Conservation (phyloP, 2,113 vertebrate species). For the Trichomycterus rosablanca region DNA sequence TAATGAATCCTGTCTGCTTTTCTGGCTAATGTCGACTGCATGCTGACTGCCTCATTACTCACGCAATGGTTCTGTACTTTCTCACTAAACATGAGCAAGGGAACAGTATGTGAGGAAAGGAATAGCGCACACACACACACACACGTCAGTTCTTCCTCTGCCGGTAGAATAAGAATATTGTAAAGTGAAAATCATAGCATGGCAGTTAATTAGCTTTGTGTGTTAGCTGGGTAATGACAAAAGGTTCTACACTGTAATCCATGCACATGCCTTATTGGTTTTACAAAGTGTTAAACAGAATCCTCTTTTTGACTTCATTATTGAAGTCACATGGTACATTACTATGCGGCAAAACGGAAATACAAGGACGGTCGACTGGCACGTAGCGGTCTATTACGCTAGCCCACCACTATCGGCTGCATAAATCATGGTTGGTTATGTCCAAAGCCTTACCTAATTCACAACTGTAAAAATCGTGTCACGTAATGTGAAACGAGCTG, state of each 20-base stretch:
- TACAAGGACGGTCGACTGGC: no score
- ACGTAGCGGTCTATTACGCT: no score
- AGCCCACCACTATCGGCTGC: no score
- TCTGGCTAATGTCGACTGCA: slow-evolving; percentile 27
- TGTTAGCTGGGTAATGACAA: not conserved
- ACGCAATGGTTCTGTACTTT: slow-evolving; percentile 41
- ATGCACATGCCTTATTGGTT: not conserved
- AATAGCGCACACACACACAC: not conserved
- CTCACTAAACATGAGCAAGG: slow-evolving; percentile 12
- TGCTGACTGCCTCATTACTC: slow-evolving; percentile 49
- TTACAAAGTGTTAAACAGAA: not conserved
- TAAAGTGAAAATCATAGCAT: not conserved
- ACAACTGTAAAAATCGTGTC: no score
- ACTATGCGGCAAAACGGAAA: no score
- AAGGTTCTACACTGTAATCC: not conserved
- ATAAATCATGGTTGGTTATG: no score
- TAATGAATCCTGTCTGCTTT: slow-evolving; percentile 45
- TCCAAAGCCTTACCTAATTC: no score
- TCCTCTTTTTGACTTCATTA: not conserved
- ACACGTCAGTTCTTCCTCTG: not conserved
- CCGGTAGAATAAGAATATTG: not conserved
- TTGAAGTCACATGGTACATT: no score
- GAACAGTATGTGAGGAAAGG: not conserved
- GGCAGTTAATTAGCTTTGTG: not conserved
- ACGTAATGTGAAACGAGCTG: no score